These are phyloP conservation scores for Drosophila tristis DNA, from an alignment of 1,140 invertebrate genomes.

Conservation along the genomic window DNA sequence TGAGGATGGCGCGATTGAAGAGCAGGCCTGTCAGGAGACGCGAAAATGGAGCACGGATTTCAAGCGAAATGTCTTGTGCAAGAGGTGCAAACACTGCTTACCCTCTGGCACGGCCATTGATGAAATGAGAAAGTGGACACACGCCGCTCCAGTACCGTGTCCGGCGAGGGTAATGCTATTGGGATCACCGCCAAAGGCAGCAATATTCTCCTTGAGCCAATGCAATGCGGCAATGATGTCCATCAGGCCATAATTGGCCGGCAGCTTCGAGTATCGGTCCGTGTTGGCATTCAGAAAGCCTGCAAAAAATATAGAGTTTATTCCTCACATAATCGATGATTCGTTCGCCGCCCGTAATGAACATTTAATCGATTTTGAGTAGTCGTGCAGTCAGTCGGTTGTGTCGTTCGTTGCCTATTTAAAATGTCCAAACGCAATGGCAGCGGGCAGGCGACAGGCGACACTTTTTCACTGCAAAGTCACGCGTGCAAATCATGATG, in stretches of 20 bases:
- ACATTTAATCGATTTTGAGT: slow-evolving; percentile 62
- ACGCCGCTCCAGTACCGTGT: slow-evolving; percentile 97
- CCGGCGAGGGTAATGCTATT: slow-evolving; percentile 97
- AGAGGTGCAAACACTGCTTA: slow-evolving; percentile 84
- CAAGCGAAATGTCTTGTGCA: neutral
- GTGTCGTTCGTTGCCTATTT: slow-evolving; percentile 41
- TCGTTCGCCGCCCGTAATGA: slow-evolving; percentile 43
- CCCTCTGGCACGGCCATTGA: slow-evolving; percentile 96
- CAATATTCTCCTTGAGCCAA: slow-evolving; percentile 97
- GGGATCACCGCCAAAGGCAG: slow-evolving; percentile 95
- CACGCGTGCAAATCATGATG: slow-evolving; percentile 82
- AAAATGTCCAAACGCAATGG: slow-evolving; percentile 62
- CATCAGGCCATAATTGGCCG: slow-evolving; percentile 97
- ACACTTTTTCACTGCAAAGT: slow-evolving; percentile 53
- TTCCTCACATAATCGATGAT: slow-evolving; percentile 63
- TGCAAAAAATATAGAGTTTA: slow-evolving; percentile 77
- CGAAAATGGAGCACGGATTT: neutral
- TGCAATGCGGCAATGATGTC: slow-evolving; percentile 97
- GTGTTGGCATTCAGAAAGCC: slow-evolving; percentile 95
- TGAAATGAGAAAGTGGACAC: slow-evolving; percentile 96
- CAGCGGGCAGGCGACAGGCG: slow-evolving; percentile 14
- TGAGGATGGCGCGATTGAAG: slow-evolving; percentile 96
- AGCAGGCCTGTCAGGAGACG: slow-evolving; percentile 88
- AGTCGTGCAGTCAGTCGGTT: slow-evolving; percentile 33
- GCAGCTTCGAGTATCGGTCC: slow-evolving; percentile 91